Conservation (phyloP, 2,888 invertebrate genomes). For the Pristionchus arcanus region DNA sequence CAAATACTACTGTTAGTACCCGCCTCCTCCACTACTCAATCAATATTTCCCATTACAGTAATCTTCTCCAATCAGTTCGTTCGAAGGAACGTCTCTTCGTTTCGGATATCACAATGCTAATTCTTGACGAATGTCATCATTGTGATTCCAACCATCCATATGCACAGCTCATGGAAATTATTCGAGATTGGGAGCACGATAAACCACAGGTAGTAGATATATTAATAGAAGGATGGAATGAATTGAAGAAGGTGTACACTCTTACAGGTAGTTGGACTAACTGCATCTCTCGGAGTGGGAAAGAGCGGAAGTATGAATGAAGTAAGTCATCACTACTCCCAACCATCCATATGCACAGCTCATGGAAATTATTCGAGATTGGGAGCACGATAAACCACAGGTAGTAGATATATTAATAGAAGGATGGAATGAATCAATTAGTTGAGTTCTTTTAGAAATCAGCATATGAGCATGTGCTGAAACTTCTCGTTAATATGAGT, state of each 20-base stretch:
- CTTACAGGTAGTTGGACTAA: constrained; percentile 67
- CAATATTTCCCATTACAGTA: constrained; percentile 57
- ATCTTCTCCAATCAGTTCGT: constrained; percentile 71
- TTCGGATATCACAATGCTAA: constrained; percentile 72
- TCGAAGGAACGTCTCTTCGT: constrained; percentile 71
- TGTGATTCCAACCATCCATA: constrained; percentile 56
- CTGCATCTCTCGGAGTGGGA: constrained; percentile 71
- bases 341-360: constrained; percentile 49
- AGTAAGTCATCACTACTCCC: not conserved
- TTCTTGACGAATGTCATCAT: constrained; percentile 77
- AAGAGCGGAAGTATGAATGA: constrained; percentile 35
- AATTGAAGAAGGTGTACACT: not conserved
- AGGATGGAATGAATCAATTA: not conserved
- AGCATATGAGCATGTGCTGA: constrained; percentile 7
- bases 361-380: constrained; percentile 44
- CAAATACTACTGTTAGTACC: constrained; percentile 70
- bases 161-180: constrained; percentile 41
- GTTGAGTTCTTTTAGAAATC: not conserved
- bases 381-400: constrained; percentile 46
- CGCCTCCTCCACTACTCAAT: not conserved
- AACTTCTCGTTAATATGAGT: constrained; percentile 6
- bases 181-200: constrained; percentile 3
- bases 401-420: constrained; percentile 53
- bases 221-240: not conserved
- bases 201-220: constrained; percentile 59